Conservation (phyloP, 1,140 invertebrate genomes). For the Drosophila equinoxialis region DNA sequence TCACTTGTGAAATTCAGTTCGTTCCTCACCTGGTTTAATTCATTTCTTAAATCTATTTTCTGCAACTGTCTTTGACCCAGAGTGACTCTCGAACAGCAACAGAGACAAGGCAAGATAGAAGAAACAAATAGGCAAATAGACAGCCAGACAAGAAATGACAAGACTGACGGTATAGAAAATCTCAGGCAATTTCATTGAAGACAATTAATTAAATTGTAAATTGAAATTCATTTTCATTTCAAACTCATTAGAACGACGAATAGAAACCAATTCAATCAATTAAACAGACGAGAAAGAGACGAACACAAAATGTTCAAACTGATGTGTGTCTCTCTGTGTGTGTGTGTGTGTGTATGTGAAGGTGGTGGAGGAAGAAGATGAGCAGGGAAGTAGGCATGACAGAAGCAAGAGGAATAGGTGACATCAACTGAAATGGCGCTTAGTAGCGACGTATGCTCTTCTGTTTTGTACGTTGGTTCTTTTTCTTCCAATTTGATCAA, state of each 20-base stretch:
- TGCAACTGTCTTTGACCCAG: conserved; percentile 7
- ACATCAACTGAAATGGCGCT: conserved; percentile 33
- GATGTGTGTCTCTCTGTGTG: not conserved
- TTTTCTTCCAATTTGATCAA: conserved; percentile 21
- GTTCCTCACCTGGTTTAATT: not conserved
- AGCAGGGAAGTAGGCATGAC: not conserved
- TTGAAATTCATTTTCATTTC: conserved; percentile 26
- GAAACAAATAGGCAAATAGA: not conserved
- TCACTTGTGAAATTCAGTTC: no score
- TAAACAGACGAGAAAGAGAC: conserved; percentile 30
- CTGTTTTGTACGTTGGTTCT: not conserved
- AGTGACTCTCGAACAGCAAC: not conserved
- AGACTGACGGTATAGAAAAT: not conserved
- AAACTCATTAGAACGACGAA: conserved; percentile 18
- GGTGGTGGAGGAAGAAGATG: not conserved
- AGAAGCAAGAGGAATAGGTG: not conserved
- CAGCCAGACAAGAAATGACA: not conserved
- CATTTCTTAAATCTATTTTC: conserved; percentile 8
- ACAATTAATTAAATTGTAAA: conserved; percentile 23
- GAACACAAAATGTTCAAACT: conserved; percentile 7
- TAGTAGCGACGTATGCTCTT: conserved; percentile 16
- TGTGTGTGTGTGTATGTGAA: not conserved
- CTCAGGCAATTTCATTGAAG: conserved; percentile 32
- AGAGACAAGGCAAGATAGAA: not conserved
- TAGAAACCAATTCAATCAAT: conserved; percentile 36